Evolutionary conservation across 2,113 vertebrate species (phyloP).

Genomic region (Butorides virescens): DNA sequence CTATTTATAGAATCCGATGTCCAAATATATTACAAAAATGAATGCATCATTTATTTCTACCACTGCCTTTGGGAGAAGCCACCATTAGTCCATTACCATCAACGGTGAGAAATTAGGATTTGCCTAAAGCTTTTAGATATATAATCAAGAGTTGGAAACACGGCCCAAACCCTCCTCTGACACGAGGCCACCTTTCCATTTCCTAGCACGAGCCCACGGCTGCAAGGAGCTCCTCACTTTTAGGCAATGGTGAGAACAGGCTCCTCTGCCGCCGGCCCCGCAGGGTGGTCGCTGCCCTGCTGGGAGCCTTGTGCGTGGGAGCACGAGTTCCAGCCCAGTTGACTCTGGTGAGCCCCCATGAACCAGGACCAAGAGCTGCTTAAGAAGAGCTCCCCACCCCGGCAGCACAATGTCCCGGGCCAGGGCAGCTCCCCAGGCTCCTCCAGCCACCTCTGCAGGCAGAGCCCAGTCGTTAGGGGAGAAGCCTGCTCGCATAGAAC

Average conservation of each 20-base stretch:
- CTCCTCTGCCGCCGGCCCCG: background rate
- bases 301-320: accelerated
- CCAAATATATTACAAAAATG: background rate
- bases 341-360: accelerated
- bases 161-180: background rate
- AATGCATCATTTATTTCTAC: background rate
- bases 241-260: background rate
- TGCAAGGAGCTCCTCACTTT: background rate
- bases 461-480: background rate
- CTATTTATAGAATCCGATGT: background rate
- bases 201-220: background rate
- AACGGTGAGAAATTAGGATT: accelerated
- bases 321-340: background rate
- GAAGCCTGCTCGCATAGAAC: background rate
- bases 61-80: background rate
- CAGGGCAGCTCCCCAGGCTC: background rate
- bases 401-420: background rate
- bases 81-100: background rate
- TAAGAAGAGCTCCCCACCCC: background rate
- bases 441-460: background rate
- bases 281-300: background rate
- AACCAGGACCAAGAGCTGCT: background rate
- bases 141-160: background rate
- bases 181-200: background rate
- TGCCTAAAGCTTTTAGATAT: background rate